phyloP scores from a whole-genome alignment of 2,888 invertebrate species.

The Brachyopa scutellaris region DNA sequence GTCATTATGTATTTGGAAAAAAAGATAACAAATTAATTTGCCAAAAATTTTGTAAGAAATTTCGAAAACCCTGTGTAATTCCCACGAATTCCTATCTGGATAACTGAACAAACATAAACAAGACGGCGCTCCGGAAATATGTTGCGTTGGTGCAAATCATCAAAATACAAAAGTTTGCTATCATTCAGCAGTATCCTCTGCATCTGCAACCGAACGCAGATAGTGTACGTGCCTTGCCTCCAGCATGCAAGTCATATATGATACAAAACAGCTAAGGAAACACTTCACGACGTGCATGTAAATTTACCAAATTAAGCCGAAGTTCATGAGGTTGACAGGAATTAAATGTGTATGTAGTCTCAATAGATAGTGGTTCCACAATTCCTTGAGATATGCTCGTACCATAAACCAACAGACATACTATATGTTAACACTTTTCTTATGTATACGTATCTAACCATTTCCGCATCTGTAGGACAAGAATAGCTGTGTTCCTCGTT shows the following conservation, averaged over 20 bases:
- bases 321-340: constrained; percentile 68
- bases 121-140: constrained; percentile 54
- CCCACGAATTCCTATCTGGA: constrained; percentile 33
- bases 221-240: constrained; percentile 58
- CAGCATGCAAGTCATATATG: constrained; percentile 47
- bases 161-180: constrained; percentile 60
- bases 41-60: background rate
- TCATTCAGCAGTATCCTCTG: constrained; percentile 41
- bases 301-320: constrained; percentile 66
- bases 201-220: constrained; percentile 37
- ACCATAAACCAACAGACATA: too few species aligned
- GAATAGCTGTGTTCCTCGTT: background rate
- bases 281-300: constrained; percentile 61
- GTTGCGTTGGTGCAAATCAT: constrained; percentile 60
- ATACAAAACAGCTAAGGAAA: constrained; percentile 56
- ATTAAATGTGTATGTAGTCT: constrained; percentile 40
- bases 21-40: too few species aligned
- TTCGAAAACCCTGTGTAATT: constrained; percentile 10
- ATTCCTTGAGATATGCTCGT: constrained; percentile 2
- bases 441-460: background rate
- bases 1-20: too few species aligned
- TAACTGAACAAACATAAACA: constrained; percentile 46
- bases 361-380: constrained; percentile 4
- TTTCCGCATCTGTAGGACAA: background rate
- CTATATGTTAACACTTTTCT: background rate